These are phyloP conservation scores for Paramuricea clavata DNA, from an alignment of 92 coral and sea anemone genomes.

Conservation along the genomic window DNA sequence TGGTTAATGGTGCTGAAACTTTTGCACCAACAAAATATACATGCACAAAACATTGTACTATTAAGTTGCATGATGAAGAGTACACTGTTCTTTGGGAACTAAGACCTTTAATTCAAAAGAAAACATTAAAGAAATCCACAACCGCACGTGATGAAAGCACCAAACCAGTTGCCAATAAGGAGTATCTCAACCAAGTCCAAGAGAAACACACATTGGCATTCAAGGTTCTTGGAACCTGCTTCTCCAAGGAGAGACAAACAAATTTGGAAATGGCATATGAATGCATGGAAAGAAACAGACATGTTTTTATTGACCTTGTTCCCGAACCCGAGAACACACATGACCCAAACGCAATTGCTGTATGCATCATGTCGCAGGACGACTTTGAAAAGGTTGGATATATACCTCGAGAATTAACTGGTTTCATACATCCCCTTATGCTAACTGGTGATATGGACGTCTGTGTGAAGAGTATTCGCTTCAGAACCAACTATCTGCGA, in stretches of 20 bases:
- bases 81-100: slow-evolving; percentile 65
- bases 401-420: slow-evolving; percentile 57
- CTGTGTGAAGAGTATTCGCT: slow-evolving; percentile 36
- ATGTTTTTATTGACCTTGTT: slow-evolving; percentile 47
- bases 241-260: slow-evolving; percentile 34
- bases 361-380: slow-evolving; percentile 16
- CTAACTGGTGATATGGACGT: slow-evolving; percentile 38
- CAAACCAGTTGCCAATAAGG: background rate
- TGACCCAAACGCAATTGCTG: slow-evolving; percentile 72
- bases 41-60: slow-evolving; percentile 49
- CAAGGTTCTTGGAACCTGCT: slow-evolving; percentile 66
- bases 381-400: slow-evolving; percentile 68
- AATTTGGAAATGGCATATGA: slow-evolving; percentile 63
- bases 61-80: slow-evolving; percentile 17
- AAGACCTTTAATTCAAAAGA: background rate
- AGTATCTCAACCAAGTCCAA: background rate
- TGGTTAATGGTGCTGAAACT: slow-evolving; percentile 44
- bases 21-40: slow-evolving; percentile 18
- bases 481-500: slow-evolving; percentile 44
- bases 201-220: slow-evolving; percentile 31
- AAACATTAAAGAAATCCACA: background rate
- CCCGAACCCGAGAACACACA: slow-evolving; percentile 63
- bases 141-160: background rate
- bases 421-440: slow-evolving; percentile 48
- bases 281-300: slow-evolving; percentile 64